Base-by-base conservation (phyloP, 1,140 invertebrate genomes). In the Lycorma delicatula region DNA sequence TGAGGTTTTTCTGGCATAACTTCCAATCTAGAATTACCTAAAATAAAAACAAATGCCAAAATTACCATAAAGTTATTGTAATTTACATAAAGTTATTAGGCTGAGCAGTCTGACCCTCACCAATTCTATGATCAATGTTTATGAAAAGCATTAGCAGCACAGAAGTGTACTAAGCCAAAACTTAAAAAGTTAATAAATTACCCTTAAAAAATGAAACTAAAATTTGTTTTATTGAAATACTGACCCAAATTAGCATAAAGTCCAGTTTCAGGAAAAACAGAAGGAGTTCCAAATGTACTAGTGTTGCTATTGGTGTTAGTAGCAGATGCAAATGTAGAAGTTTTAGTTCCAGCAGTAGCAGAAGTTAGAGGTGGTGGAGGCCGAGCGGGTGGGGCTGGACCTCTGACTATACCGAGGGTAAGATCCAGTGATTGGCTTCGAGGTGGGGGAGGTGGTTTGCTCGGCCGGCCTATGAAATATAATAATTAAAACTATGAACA, bases 1-100 rank as follows among this genome's bases (percentile, higher is more conserved):
- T 89, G 85, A 6, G 88, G 88, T 72, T 91, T 91, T 9, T 83
- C 85, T 3, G 78, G 78, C 46, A 85, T 83, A 52, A 90, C 78
- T 9, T 80, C 80, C 68, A 83, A 85, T 69, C 87, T 76, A 44
- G 87, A 85, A 73, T 89, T 86, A 70, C 85, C 78, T 82, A 74
- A 67, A 78, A 63, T 3, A 59, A 6, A n/a, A n/a, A n/a, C n/a
- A n/a, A n/a, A n/a, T n/a, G n/a, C n/a, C n/a, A n/a, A n/a, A n/a
- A n/a, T n/a, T n/a, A n/a, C n/a, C n/a, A n/a, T n/a, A n/a, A n/a
- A n/a, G n/a, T n/a, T n/a, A n/a, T n/a, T n/a, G n/a, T n/a, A n/a
- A n/a, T n/a, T n/a, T n/a, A n/a, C n/a, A n/a, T n/a, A n/a, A n/a
- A n/a, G n/a, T n/a, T n/a, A n/a, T n/a, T n/a, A n/a, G n/a, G n/a